Evolutionary conservation across 2,797 vertebrate genomes (phyloP).

Genomic region (Margarornis squamiger): DNA sequence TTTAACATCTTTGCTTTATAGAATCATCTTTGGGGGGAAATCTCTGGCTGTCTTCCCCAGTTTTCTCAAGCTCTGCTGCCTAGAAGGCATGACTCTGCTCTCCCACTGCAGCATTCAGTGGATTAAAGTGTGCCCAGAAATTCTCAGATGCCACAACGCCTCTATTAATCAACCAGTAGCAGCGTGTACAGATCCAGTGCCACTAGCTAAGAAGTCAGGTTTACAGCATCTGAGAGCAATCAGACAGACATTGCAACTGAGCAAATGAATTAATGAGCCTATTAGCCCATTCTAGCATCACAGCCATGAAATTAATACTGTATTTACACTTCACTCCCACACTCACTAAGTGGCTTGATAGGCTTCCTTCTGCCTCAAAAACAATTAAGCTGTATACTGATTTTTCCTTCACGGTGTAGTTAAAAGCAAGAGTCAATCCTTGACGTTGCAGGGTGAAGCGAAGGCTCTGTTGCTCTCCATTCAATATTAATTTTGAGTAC

Average conservation of each 20-base stretch:
- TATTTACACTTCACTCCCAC: conserved; percentile 58
- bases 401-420: conserved; percentile 66
- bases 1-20: conserved; percentile 53
- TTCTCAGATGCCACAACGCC: conserved; percentile 29
- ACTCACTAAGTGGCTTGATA: conserved; percentile 84
- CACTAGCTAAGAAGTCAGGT: conserved; percentile 25
- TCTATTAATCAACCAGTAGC: conserved; percentile 57
- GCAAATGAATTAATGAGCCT: conserved; percentile 55
- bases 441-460: conserved; percentile 51
- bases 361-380: neutral
- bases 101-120: conserved; percentile 31
- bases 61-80: conserved; percentile 16
- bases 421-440: conserved; percentile 48
- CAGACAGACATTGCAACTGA: conserved; percentile 14
- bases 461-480: conserved; percentile 50
- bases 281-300: conserved; percentile 41
- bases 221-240: conserved; percentile 52
- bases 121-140: conserved; percentile 53
- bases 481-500: conserved; percentile 79
- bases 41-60: neutral
- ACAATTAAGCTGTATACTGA: conserved; percentile 84
- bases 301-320: conserved; percentile 41
- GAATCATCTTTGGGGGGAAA: conserved; percentile 38
- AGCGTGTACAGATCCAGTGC: neutral
- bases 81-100: conserved; percentile 26